A percentile compares a stretch with the other conserved stretches of the same genome.
Conservation (phyloP, 2,888 invertebrate species). For the Leptothorax acervorum region DNA sequence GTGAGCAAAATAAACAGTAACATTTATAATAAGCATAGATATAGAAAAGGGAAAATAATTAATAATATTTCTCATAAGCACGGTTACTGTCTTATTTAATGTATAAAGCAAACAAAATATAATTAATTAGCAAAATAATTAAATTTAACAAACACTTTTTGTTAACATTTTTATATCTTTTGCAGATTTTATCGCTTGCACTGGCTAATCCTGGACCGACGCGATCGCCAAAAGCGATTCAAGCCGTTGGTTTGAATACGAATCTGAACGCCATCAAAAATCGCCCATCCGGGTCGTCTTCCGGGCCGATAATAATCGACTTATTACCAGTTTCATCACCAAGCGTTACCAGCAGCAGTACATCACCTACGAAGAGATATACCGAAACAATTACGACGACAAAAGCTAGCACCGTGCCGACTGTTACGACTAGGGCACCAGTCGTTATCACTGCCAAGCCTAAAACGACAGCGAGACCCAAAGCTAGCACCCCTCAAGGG, state of each 20-base stretch:
- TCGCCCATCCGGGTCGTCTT: conserved; percentile 35
- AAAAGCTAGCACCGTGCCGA: background rate
- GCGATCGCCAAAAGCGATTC: conserved; percentile 83
- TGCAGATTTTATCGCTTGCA: conserved; percentile 82
- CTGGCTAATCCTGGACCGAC: conserved; percentile 79
- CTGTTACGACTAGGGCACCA: conserved; percentile 73
- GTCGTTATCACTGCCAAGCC: conserved; percentile 73
- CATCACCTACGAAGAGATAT: conserved; percentile 55
- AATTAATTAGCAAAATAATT: conserved; percentile 3
- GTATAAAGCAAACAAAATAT: background rate
- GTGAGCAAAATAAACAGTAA: conserved; percentile 67
- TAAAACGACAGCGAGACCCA: conserved; percentile 80
- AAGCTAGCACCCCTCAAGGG: conserved; percentile 83
- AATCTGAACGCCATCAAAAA: conserved; percentile 75
- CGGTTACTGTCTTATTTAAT: background rate
- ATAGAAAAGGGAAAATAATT: background rate
- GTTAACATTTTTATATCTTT: background rate
- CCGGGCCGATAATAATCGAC: conserved; percentile 79
- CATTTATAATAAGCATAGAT: background rate
- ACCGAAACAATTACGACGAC: conserved; percentile 20
- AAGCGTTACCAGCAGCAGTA: conserved; percentile 42
- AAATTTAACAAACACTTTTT: background rate
- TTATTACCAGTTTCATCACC: conserved; percentile 73
- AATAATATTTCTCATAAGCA: background rate
- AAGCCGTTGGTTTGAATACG: conserved; percentile 62